Evolutionary conservation across 1,140 invertebrate species (phyloP).

Genomic region (Ceratina calcarata): DNA sequence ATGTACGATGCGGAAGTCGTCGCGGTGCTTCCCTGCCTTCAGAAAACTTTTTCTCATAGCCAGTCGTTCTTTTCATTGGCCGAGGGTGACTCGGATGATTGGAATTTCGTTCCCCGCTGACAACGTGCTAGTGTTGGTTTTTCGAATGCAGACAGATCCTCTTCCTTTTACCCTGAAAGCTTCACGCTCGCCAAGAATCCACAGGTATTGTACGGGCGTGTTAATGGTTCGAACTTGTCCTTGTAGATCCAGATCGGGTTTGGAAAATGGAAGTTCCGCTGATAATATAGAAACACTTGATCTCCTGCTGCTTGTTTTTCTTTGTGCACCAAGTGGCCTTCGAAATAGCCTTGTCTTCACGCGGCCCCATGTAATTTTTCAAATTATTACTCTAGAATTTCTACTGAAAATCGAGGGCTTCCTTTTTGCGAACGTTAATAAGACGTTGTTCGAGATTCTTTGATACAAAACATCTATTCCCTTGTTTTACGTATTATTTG

Average conservation of each 20-base stretch:
- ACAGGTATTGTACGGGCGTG: not conserved
- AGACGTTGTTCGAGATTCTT: not conserved
- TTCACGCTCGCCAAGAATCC: not conserved
- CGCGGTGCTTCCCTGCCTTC: slow-evolving; percentile 6
- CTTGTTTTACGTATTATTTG: not conserved
- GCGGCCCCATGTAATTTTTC: not conserved
- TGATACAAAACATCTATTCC: not conserved
- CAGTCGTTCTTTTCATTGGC: slow-evolving; percentile 19
- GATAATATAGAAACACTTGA: slow-evolving; percentile 2
- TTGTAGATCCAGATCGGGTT: slow-evolving; percentile 30
- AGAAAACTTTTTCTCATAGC: slow-evolving; percentile 27
- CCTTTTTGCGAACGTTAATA: too few species aligned
- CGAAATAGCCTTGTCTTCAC: not conserved
- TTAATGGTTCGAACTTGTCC: slow-evolving; percentile 16
- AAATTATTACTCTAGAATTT: too few species aligned
- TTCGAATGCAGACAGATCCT: not conserved
- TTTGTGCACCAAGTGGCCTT: slow-evolving; percentile 24
- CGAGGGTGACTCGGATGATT: slow-evolving; percentile 44
- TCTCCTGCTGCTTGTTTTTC: not conserved
- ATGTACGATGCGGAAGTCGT: slow-evolving; percentile 22
- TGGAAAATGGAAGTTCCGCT: slow-evolving; percentile 25
- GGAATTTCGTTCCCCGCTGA: slow-evolving; percentile 37
- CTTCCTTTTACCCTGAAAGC: not conserved
- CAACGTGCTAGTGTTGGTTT: slow-evolving; percentile 28
- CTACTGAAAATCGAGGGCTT: too few species aligned